Evolutionary conservation across 2,888 invertebrate genomes (phyloP).

Genomic region (Lordiphosa fenestrarum): DNA sequence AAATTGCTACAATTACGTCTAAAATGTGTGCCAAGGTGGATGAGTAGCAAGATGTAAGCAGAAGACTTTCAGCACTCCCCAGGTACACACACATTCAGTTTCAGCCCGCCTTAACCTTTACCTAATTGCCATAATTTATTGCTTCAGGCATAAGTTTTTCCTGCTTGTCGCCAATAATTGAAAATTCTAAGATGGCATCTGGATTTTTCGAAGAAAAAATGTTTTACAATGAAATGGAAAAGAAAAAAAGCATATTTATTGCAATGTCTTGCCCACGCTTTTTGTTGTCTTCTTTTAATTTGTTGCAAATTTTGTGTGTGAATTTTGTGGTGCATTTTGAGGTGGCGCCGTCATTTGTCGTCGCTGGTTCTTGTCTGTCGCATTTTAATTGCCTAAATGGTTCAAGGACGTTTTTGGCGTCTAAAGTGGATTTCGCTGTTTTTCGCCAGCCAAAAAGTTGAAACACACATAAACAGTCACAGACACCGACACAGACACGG

Average conservation of each 20-base stretch:
- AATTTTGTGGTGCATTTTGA: slow-evolving; percentile 22
- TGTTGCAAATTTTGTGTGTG: slow-evolving; percentile 11
- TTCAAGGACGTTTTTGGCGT: slow-evolving; percentile 53
- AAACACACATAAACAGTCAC: slow-evolving; percentile 30
- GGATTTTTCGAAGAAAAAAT: neutral
- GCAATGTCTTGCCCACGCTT: slow-evolving; percentile 39
- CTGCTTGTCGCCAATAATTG: slow-evolving; percentile 48
- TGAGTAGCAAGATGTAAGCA: slow-evolving; percentile 6
- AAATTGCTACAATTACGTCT: slow-evolving; percentile 75
- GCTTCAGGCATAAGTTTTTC: slow-evolving; percentile 53
- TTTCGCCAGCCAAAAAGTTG: slow-evolving; percentile 39
- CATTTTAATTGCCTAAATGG: slow-evolving; percentile 69
- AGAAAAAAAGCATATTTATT: slow-evolving; percentile 8
- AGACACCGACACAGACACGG: neutral
- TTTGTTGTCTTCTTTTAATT: slow-evolving; percentile 8
- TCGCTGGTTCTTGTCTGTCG: slow-evolving; percentile 15
- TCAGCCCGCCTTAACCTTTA: slow-evolving; percentile 35
- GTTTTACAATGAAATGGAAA: neutral
- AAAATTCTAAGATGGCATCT: slow-evolving; percentile 39
- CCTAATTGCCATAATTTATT: slow-evolving; percentile 72
- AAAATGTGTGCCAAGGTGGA: slow-evolving; percentile 60
- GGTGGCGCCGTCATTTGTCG: slow-evolving; percentile 24
- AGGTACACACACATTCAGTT: slow-evolving; percentile 8
- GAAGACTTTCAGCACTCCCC: slow-evolving; percentile 21
- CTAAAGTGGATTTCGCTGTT: slow-evolving; percentile 64